Base-by-base conservation (phyloP, 2,113 vertebrate species). In the Lycocorax pyrrhopterus region DNA sequence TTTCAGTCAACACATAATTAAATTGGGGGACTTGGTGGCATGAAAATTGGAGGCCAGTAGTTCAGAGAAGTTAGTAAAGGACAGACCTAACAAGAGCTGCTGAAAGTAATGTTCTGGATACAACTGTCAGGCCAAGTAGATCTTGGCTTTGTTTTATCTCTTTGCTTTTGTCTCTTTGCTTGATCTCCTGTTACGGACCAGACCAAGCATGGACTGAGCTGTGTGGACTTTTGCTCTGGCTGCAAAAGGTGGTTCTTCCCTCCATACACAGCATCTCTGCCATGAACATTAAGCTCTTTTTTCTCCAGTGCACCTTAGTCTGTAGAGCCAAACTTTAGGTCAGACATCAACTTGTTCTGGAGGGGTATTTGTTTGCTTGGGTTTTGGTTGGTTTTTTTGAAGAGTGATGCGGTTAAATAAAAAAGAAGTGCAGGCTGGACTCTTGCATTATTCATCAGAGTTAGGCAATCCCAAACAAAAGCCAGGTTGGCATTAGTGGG, bases 401-500 rank as follows among this genome's bases (percentile, higher is more conserved):
- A 77, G 76, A 90, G 33, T 1, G 22, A 90, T 90, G 64, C 0
- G 6, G 91, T 90, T 60, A 89, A 95, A 86, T 55, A 55, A 87
- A 90, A 90, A 94, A 78, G 44, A 74, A 88, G 25, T 26, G 4
- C 56, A 71, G 86, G 72, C 52, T 93, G 89, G 76, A 86, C 68
- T 93, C 72, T n/a, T 94, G 63, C 39, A 89, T 93, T 96, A 95
- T 94, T 97, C 93, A 88, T 93, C 35, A 55, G 33, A 58, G 66
- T 96, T 94, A 93, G 62, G 93, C 87, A 96, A 96, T 86, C 29
- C 85, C 72, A 90, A 93, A 91, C 90, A 94, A 94, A 91, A 90
- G 43, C 43, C 82, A 94, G 88, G 92, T 56, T 95, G 88, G 87
- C 59, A 67, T 90, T 88, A 93, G 68, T 59, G 56, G 68, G 75